These are phyloP conservation scores for Montifringilla adamsi DNA, from an alignment of 2,113 vertebrate species.

Conservation along the genomic window DNA sequence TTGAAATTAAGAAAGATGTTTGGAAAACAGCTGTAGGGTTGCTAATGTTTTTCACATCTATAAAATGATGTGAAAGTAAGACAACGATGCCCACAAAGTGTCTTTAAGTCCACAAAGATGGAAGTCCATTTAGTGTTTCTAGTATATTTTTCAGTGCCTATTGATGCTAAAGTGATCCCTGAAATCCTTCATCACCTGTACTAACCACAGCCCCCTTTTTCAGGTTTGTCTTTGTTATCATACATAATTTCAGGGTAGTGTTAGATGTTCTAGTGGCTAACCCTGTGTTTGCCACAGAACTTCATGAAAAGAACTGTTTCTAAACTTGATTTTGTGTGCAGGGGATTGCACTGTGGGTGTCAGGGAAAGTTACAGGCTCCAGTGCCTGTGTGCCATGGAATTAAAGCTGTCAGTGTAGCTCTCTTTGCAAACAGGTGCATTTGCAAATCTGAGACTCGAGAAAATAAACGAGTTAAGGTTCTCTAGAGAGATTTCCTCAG, in stretches of 20 bases:
- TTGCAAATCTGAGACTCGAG: not conserved
- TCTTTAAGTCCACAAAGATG: not conserved
- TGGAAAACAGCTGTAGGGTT: not conserved
- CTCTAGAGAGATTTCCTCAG: not conserved
- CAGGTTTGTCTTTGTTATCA: not conserved
- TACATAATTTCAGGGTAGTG: not conserved
- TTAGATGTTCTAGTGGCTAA: not conserved
- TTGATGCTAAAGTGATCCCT: not conserved
- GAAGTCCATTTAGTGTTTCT: not conserved
- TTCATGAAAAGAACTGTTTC: not conserved
- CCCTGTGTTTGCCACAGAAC: not conserved
- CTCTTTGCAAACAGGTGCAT: not conserved
- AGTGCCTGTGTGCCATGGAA: not conserved
- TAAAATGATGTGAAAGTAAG: not conserved
- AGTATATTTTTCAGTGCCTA: not conserved
- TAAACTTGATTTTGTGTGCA: not conserved
- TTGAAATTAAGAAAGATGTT: not conserved
- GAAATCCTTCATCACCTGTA: not conserved
- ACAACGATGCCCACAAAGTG: no score
- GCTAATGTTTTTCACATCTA: not conserved
- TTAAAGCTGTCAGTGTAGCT: not conserved
- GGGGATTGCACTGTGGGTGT: rapidly evolving
- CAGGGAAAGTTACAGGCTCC: not conserved
- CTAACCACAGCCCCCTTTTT: not conserved
- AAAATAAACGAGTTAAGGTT: not conserved